phyloP scores from a whole-genome alignment of 2,888 invertebrate genomes.

The Cantharis lateralis region DNA sequence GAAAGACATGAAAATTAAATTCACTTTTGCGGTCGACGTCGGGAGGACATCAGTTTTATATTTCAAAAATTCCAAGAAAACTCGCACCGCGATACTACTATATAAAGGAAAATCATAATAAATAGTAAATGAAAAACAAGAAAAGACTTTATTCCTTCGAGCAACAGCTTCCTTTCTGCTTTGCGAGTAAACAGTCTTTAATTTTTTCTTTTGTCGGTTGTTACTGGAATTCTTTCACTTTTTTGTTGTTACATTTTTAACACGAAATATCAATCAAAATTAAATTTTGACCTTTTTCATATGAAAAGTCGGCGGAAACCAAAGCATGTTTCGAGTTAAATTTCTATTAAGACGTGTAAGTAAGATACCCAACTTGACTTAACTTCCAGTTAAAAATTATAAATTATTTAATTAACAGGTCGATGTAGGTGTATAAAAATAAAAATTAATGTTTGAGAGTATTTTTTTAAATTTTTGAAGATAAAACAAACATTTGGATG shows the following conservation, averaged over 20 bases:
- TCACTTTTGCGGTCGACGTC: background rate
- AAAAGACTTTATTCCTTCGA: slow-evolving; percentile 6
- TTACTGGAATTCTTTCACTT: background rate
- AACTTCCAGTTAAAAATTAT: no score
- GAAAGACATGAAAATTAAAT: background rate
- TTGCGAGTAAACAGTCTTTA: background rate
- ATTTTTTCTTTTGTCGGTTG: background rate
- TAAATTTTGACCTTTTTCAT: background rate
- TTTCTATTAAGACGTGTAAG: slow-evolving; percentile 28
- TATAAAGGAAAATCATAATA: slow-evolving; percentile 4
- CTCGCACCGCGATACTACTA: background rate
- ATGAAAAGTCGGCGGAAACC: background rate
- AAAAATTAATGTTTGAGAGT: background rate
- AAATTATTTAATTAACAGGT: no score
- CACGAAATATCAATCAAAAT: background rate
- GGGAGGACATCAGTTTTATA: background rate
- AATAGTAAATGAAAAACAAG: slow-evolving; percentile 8
- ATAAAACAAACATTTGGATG: background rate
- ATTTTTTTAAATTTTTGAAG: background rate
- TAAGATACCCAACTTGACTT: slow-evolving; percentile 21
- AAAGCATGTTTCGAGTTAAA: slow-evolving; percentile 15
- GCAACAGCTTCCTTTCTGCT: slow-evolving; percentile 1
- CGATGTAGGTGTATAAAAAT: no score
- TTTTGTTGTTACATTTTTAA: background rate
- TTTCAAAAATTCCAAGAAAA: background rate